Conservation (phyloP, 2,797 vertebrate species). For the Enteromius fasciolatus region DNA sequence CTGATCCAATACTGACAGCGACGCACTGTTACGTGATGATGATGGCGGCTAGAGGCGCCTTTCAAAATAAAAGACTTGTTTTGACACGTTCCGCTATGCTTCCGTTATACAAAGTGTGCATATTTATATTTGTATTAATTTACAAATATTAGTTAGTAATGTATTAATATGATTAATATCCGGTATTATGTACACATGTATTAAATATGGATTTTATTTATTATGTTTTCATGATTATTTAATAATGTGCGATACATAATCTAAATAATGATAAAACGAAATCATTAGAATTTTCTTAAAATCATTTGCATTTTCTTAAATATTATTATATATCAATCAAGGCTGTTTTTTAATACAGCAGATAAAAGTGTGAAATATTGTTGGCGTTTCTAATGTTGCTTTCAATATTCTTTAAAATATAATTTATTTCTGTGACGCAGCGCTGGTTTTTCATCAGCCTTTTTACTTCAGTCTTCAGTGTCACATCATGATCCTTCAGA, state of each 20-base stretch:
- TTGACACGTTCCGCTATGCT: background rate
- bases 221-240: background rate
- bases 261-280: background rate
- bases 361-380: background rate
- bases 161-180: background rate
- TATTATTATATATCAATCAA: too few species aligned
- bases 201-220: background rate
- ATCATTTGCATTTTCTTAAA: background rate
- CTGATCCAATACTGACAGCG: conserved; percentile 11
- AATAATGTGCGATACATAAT: too few species aligned
- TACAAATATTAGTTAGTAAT: background rate
- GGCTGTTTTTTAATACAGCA: too few species aligned
- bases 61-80: conserved; percentile 50
- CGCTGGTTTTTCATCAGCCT: background rate
- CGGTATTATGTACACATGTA: background rate
- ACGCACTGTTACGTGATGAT: conserved; percentile 1
- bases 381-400: background rate
- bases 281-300: background rate
- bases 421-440: background rate
- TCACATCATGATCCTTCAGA: background rate
- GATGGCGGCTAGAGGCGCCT: background rate
- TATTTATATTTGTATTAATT: background rate
- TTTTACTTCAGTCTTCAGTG: background rate
- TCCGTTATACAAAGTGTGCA: background rate
- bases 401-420: background rate